Evolutionary conservation across 2,113 vertebrate species (phyloP).

Genomic region (Phrynosoma blainvillii): DNA sequence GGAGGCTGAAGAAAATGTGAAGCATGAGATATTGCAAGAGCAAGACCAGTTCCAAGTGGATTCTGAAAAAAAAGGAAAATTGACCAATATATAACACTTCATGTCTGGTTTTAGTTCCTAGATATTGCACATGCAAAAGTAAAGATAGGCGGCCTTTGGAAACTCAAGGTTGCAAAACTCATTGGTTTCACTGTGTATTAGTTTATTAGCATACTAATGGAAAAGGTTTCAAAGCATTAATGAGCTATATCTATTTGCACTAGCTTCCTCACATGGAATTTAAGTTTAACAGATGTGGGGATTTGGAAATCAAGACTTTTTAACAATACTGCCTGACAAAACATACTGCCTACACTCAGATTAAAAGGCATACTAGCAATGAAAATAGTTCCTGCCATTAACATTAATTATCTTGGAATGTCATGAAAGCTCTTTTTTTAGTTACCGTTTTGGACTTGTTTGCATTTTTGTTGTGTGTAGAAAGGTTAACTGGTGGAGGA

Average conservation of each 20-base stretch:
- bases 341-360: slow-evolving; percentile 15
- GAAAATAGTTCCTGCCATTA: slow-evolving; percentile 24
- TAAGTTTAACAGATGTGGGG: not conserved
- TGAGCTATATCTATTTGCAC: slow-evolving; percentile 7
- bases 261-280: slow-evolving; percentile 12
- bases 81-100: not conserved
- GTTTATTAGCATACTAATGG: slow-evolving; percentile 25
- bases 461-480: slow-evolving; percentile 91
- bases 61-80: slow-evolving; percentile 78
- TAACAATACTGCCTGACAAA: slow-evolving; percentile 7
- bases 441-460: slow-evolving; percentile 92
- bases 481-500: slow-evolving; percentile 89
- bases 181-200: not conserved
- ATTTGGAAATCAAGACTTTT: not conserved
- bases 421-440: slow-evolving; percentile 51
- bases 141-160: slow-evolving; percentile 7
- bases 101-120: not conserved
- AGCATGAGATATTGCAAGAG: slow-evolving; percentile 96
- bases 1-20: slow-evolving; percentile 98
- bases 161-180: not conserved
- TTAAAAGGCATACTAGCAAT: slow-evolving; percentile 34
- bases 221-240: slow-evolving; percentile 23
- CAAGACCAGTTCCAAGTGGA: slow-evolving; percentile 92
- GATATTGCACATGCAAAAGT: slow-evolving; percentile 31
- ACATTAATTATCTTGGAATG: slow-evolving; percentile 12